phyloP scores from a whole-genome alignment of 92 coral and sea anemone species.

The Isaurus tuberculatus region DNA sequence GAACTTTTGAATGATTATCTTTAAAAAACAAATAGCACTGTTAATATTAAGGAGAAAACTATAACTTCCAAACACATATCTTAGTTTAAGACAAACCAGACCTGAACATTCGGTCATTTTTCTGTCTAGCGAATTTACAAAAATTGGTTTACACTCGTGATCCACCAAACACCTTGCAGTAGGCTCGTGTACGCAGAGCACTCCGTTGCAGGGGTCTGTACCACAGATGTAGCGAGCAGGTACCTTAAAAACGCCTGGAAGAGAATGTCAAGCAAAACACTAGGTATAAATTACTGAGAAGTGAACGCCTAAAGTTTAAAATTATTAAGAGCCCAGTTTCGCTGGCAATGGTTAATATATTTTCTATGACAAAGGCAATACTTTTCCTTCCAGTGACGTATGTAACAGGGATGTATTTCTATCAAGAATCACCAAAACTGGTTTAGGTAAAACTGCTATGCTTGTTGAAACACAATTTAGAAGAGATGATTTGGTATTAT shows the following conservation, averaged over 20 bases:
- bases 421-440: no score
- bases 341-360: no score
- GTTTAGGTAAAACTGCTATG: no score
- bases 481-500: no score
- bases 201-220: conserved; percentile 92
- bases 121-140: conserved; percentile 80
- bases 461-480: no score
- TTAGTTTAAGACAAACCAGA: conserved; percentile 30
- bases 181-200: conserved; percentile 81
- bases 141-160: conserved; percentile 87
- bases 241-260: conserved; percentile 87
- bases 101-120: conserved; percentile 80
- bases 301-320: not conserved
- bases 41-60: not conserved
- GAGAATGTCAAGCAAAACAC: not conserved
- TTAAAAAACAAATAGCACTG: no score
- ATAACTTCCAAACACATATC: no score
- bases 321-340: no score
- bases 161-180: conserved; percentile 93
- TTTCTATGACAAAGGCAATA: no score
- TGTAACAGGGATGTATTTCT: no score
- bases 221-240: conserved; percentile 97
- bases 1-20: no score
- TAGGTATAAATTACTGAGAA: not conserved
- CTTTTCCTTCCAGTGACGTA: no score